Percentiles rank a stretch among this genome's conserved stretches.
Conservation (phyloP, 2,797 vertebrate species). For the Myotis planiceps region DNA sequence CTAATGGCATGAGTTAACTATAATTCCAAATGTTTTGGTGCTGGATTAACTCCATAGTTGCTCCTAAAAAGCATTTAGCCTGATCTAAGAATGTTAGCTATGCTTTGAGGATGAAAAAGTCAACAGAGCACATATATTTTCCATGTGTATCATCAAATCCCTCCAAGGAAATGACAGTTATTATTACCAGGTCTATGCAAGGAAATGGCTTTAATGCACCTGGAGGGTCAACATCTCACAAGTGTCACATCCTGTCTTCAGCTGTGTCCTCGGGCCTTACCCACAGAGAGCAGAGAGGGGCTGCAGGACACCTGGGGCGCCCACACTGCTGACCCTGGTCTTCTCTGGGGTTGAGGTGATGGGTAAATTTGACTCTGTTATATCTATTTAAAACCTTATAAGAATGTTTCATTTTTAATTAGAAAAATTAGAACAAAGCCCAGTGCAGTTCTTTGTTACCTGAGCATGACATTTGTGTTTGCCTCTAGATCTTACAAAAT, state of each 20-base stretch:
- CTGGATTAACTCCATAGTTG: neutral
- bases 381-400: neutral
- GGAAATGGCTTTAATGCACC: neutral
- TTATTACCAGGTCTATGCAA: neutral
- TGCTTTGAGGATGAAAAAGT: neutral
- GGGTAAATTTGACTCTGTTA: neutral
- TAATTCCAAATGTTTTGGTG: neutral
- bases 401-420: neutral
- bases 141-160: neutral
- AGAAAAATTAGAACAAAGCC: neutral
- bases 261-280: neutral
- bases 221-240: neutral
- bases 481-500: constrained; percentile 92
- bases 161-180: neutral
- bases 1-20: neutral
- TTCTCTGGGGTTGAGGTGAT: neutral
- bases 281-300: neutral
- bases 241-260: neutral
- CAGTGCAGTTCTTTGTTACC: neutral
- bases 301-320: no score
- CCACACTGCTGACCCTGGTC: neutral
- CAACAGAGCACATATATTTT: neutral
- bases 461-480: constrained; percentile 17
- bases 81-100: neutral
- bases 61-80: neutral